Percentiles rank a stretch among this genome's conserved stretches.
Conservation (phyloP, 2,797 vertebrate species). For the Schizopygopsis malacanthus region DNA sequence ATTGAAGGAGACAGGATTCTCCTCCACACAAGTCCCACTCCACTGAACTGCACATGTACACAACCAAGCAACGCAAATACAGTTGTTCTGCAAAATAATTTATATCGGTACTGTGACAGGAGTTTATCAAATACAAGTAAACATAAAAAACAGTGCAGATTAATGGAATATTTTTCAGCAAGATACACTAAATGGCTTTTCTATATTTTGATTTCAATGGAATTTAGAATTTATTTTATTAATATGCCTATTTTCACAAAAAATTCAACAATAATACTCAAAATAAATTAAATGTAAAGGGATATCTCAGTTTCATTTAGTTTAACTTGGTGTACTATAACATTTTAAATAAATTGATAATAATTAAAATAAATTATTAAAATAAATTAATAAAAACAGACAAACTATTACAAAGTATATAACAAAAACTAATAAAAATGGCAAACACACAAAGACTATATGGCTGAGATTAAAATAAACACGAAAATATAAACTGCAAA, state of each 20-base stretch:
- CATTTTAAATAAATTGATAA: neutral
- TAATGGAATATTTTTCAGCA: neutral
- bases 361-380: neutral
- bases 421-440: neutral
- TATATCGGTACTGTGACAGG: neutral
- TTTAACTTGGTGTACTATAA: neutral
- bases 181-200: neutral
- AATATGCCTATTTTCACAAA: neutral
- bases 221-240: too few species aligned
- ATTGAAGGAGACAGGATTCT: conserved; percentile 30
- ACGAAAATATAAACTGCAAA: neutral
- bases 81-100: neutral
- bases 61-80: neutral
- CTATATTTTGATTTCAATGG: neutral
- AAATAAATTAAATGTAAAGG: neutral
- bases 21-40: neutral
- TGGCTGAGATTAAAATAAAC: neutral
- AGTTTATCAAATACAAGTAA: neutral
- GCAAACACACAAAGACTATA: neutral
- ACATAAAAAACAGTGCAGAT: neutral
- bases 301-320: neutral
- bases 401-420: neutral
- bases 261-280: neutral
- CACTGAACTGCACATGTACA: neutral
- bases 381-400: neutral